A percentile compares a stretch with the other conserved stretches of the same genome.
These are phyloP conservation scores for Gastrophysa polygoni DNA, from an alignment of 2,888 invertebrate species.

Conservation along the genomic window DNA sequence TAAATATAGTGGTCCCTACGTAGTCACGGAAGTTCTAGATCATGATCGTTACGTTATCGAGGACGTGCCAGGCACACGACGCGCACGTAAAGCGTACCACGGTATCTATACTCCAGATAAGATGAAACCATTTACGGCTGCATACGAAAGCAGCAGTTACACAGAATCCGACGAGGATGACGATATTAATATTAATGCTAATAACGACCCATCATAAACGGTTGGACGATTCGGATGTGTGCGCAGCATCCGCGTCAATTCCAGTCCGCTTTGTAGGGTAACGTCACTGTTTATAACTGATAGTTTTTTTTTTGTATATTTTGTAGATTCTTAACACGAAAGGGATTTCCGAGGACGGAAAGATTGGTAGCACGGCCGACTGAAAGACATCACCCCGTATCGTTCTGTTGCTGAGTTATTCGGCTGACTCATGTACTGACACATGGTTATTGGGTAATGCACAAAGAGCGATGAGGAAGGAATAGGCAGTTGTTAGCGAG, in stretches of 20 bases:
- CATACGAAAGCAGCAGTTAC: background rate
- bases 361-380: background rate
- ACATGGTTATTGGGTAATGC: background rate
- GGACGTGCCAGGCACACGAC: slow-evolving; percentile 22
- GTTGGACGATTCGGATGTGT: background rate
- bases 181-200: background rate
- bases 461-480: background rate
- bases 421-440: background rate
- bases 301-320: background rate
- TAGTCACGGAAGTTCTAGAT: slow-evolving; percentile 19
- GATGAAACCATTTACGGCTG: slow-evolving; percentile 13
- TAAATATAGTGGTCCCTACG: slow-evolving; percentile 27
- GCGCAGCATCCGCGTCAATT: background rate
- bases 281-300: background rate
- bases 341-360: background rate
- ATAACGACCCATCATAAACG: background rate
- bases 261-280: background rate
- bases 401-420: background rate
- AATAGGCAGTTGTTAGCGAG: background rate
- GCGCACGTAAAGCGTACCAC: slow-evolving; percentile 12
- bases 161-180: background rate
- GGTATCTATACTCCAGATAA: slow-evolving; percentile 24
- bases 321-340: background rate
- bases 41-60: slow-evolving; percentile 26
- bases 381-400: background rate